Conservation (phyloP, 2,888 invertebrate species). For the Clivina fossor region DNA sequence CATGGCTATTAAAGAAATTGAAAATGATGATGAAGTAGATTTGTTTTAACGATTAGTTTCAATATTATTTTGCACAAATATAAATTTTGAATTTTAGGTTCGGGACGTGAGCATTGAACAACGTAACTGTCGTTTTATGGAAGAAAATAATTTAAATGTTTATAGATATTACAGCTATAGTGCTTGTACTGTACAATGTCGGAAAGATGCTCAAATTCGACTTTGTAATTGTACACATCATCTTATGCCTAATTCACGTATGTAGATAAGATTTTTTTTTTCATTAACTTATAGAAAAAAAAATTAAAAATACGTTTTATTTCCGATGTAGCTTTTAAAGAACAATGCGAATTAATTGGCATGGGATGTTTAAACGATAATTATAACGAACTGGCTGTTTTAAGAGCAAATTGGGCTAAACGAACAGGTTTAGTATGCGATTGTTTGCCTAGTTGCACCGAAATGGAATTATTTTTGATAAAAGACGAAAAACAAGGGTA, state of each 20-base stretch:
- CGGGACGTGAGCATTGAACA: slow-evolving; percentile 63
- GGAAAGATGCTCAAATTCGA: slow-evolving; percentile 63
- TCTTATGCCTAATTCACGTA: slow-evolving; percentile 66
- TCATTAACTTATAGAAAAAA: slow-evolving; percentile 10
- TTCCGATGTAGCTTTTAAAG: slow-evolving; percentile 53
- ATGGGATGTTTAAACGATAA: slow-evolving; percentile 64
- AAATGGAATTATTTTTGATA: slow-evolving; percentile 67
- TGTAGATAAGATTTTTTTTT: slow-evolving; percentile 25
- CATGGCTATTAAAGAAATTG: slow-evolving; percentile 59
- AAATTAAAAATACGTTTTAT: background rate
- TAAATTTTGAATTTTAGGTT: slow-evolving; percentile 45
- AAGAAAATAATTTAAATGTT: slow-evolving; percentile 65
- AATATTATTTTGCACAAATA: background rate
- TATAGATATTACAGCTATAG: slow-evolving; percentile 72
- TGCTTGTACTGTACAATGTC: slow-evolving; percentile 71
- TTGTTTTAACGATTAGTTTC: slow-evolving; percentile 43
- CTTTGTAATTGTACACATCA: slow-evolving; percentile 70
- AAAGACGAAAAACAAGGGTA: slow-evolving; percentile 57
- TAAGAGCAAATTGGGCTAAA: slow-evolving; percentile 67
- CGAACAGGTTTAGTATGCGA: slow-evolving; percentile 66
- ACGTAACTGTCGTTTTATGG: slow-evolving; percentile 69
- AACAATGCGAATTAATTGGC: slow-evolving; percentile 66
- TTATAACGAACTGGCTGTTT: slow-evolving; percentile 63
- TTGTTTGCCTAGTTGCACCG: slow-evolving; percentile 72
- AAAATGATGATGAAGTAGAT: slow-evolving; percentile 64